A percentile compares a stretch with the other conserved stretches of the same genome.
phyloP scores from a whole-genome alignment of 2,888 invertebrate genomes.

The Nasonovia ribisnigri region DNA sequence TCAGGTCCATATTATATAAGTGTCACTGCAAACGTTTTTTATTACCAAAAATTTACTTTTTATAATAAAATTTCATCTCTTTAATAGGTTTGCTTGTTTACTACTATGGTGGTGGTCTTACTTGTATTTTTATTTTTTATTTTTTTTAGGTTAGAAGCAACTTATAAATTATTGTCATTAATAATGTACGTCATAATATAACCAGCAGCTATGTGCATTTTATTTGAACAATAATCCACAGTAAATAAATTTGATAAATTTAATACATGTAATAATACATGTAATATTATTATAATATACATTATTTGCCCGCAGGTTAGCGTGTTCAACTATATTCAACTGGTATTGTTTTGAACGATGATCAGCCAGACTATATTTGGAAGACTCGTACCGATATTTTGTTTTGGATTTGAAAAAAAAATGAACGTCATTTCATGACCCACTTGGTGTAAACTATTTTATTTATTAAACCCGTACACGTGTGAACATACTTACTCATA shows the following conservation, averaged over 20 bases:
- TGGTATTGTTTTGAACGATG: not conserved
- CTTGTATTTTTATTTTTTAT: not conserved
- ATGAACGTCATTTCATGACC: slow-evolving; percentile 15
- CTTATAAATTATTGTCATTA: not conserved
- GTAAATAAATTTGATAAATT: not conserved
- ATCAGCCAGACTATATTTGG: not conserved
- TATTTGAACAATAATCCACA: not conserved
- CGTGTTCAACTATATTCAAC: not conserved
- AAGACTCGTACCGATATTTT: not conserved
- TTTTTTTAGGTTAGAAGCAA: not conserved
- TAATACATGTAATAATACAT: not conserved
- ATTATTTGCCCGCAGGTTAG: not conserved
- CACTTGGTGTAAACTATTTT: slow-evolving; percentile 11
- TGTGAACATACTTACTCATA: not conserved
- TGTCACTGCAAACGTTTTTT: not conserved
- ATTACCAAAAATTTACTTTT: not conserved
- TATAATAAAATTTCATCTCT: not conserved
- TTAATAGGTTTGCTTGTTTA: not conserved
- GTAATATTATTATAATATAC: not conserved
- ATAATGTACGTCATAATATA: not conserved
- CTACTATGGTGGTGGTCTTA: not conserved
- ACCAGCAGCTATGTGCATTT: not conserved
- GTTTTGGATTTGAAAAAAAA: not conserved
- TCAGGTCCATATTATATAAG: not conserved
- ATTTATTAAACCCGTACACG: slow-evolving; percentile 54